Conservation (phyloP, 2,113 vertebrate species). For the Pogonocichla stellata region DNA sequence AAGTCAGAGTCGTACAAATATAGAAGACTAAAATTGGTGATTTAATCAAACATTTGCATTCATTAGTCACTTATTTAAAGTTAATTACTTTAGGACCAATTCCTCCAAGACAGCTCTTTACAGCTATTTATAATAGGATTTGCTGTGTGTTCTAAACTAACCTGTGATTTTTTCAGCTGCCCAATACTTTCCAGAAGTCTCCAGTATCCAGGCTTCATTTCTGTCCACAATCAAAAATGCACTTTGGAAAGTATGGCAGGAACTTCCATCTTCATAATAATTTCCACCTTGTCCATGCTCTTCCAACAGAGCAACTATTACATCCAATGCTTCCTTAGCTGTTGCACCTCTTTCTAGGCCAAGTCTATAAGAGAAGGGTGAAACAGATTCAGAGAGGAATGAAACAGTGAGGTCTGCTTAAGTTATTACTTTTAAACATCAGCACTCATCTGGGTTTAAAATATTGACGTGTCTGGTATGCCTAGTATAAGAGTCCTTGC, state of each 20-base stretch:
- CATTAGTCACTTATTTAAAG: neutral
- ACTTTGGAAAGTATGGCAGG: slow-evolving; percentile 77
- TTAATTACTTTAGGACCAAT: neutral
- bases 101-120: neutral
- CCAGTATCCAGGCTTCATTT: slow-evolving; percentile 79
- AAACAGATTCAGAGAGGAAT: neutral
- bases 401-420: neutral
- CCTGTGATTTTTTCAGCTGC: slow-evolving; percentile 81
- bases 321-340: slow-evolving; percentile 78
- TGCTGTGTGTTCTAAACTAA: slow-evolving; percentile 35
- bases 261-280: slow-evolving; percentile 76
- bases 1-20: neutral
- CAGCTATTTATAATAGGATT: neutral
- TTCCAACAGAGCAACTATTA: slow-evolving; percentile 77
- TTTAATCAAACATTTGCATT: neutral
- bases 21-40: neutral
- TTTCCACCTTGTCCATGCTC: slow-evolving; percentile 82
- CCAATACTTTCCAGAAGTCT: slow-evolving; percentile 82
- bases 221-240: slow-evolving; percentile 78
- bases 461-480: neutral
- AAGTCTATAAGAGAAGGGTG: slow-evolving; percentile 65
- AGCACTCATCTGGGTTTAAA: neutral
- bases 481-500: neutral
- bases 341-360: slow-evolving; percentile 79
- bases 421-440: neutral